Base-by-base conservation (phyloP, 1,140 invertebrate genomes). In the Pantala flavescens region DNA sequence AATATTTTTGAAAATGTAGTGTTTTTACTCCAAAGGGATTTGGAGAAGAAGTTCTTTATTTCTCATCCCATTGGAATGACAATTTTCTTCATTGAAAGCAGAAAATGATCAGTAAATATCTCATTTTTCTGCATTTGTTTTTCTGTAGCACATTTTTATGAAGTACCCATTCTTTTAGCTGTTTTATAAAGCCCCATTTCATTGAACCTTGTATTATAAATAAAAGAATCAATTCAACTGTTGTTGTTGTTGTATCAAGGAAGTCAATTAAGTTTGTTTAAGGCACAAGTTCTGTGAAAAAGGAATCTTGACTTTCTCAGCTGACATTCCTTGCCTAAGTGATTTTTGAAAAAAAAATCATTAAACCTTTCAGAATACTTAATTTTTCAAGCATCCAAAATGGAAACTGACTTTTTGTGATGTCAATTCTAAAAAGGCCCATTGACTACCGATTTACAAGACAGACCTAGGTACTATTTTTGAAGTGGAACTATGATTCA, bases 1-100 rank as follows among this genome's bases (percentile, higher is more conserved):
- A 63, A 63, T 63, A 63, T 63, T 63, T 63, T 63, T 63, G 49
- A 63, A 63, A 63, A 63, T 63, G 49, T 63, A 63, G 49, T 63
- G 49, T 63, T 63, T 63, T 63, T 63, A 63, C 49, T 63, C 49
- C n/a, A 1, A 63, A 63, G n/a, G n/a, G 16, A 63, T 63, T 63
- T 63, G n/a, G n/a, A 63, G n/a, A 21, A 21, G 5, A 19, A 63
- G 49, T 12, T 5, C 3, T 63, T 63, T 63, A 63, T 63, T 63
- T 63, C 49, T 63, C 49, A 63, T 19, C 49, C n/a, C 12, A 9
- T 21, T 63, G 49, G 49, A 7, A 19, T 63, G 49, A 21, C 14
- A 63, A 12, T 21, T 63, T 21, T 63, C 14, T 16, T 19, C n/a
- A 3, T 63, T 63, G 14, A 3, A 63, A 19, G 49, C n/a, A 16